Evolutionary conservation across 2,113 vertebrate species (phyloP).

Genomic region (Mesembrinibis cayennensis): DNA sequence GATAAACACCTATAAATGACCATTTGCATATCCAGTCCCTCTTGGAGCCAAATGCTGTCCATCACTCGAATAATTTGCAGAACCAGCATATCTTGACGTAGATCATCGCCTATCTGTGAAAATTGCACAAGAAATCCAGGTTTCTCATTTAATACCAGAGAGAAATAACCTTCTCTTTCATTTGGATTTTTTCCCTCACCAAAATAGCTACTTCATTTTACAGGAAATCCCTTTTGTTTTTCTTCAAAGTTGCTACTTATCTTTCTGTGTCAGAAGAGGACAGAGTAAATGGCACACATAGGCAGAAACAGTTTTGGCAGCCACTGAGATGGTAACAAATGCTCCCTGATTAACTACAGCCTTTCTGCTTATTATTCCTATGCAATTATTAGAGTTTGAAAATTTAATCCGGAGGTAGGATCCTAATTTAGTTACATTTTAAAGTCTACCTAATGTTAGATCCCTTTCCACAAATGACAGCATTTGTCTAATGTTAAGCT

Average conservation of each 20-base stretch:
- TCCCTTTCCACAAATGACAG: background rate
- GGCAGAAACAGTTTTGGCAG: background rate
- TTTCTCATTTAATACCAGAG: background rate
- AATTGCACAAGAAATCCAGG: background rate
- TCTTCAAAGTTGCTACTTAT: background rate
- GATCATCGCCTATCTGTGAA: conserved; percentile 64
- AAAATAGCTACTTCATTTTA: background rate
- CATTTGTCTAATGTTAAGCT: background rate
- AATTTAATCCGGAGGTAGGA: background rate
- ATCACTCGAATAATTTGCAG: conserved; percentile 67
- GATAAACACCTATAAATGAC: conserved; percentile 67
- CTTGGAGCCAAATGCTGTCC: conserved; percentile 69
- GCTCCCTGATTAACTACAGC: background rate
- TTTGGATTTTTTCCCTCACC: background rate
- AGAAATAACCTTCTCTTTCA: background rate
- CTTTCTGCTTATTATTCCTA: background rate
- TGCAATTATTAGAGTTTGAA: background rate
- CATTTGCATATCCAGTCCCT: conserved; percentile 71
- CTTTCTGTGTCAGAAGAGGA: background rate
- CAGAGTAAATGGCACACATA: background rate
- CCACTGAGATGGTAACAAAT: background rate
- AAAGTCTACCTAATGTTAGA: background rate
- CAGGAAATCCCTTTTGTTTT: background rate
- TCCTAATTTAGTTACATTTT: background rate
- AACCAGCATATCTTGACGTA: conserved; percentile 69